A percentile compares a stretch with the other conserved stretches of the same genome.
These are phyloP conservation scores for Nyctibius grandis DNA, from an alignment of 2,797 vertebrate genomes.

Conservation along the genomic window DNA sequence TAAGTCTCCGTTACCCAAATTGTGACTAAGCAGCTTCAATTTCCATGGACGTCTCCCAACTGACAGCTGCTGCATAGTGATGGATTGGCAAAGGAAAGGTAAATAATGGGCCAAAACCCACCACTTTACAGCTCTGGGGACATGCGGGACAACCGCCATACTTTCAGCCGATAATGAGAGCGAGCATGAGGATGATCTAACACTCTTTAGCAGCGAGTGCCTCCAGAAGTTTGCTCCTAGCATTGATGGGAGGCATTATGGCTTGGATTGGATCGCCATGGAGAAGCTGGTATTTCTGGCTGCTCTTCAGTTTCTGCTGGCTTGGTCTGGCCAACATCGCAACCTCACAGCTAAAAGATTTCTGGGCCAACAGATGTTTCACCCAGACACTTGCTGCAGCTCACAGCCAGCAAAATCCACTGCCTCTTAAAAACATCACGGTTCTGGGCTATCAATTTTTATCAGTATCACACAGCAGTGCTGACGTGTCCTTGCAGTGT, in stretches of 20 bases:
- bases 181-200: not conserved
- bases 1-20: not conserved
- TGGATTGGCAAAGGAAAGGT: not conserved
- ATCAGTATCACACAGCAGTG: not conserved
- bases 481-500: not conserved
- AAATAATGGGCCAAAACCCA: not conserved
- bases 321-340: not conserved
- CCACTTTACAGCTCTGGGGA: not conserved
- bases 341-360: not conserved
- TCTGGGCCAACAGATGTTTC: not conserved
- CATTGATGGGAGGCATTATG: not conserved
- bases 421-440: not conserved
- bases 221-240: not conserved
- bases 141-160: not conserved
- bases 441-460: rapidly evolving
- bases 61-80: not conserved
- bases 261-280: not conserved
- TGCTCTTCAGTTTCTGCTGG: not conserved
- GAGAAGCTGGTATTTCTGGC: not conserved
- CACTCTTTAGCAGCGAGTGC: not conserved
- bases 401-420: not conserved
- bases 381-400: not conserved
- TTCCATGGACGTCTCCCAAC: not conserved
- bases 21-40: not conserved
- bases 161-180: not conserved